Conservation (phyloP, 1,140 invertebrate species). For the Octopus sinensis region DNA sequence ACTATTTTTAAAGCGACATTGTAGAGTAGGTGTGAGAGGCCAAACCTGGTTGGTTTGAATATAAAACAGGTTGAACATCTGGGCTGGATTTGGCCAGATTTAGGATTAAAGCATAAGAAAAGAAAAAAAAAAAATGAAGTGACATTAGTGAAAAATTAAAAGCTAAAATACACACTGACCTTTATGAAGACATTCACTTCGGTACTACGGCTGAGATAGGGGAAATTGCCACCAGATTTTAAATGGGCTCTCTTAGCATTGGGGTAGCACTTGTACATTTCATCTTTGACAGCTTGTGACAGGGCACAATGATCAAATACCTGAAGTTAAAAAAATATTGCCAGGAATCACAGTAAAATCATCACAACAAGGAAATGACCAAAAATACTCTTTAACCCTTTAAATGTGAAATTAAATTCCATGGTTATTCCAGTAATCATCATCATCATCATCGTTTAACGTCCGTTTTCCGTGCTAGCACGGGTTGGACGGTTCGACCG, state of each 20-base stretch:
- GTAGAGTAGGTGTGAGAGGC: too few relatives aligned
- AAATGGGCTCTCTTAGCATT: constrained; percentile 82
- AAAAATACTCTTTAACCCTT: too few relatives aligned
- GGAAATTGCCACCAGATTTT: constrained; percentile 87
- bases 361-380: too few relatives aligned
- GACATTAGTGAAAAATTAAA: background rate
- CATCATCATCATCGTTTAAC: too few relatives aligned
- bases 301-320: constrained; percentile 86
- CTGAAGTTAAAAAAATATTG: constrained; percentile 30
- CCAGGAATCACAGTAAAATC: too few relatives aligned
- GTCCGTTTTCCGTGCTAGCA: too few relatives aligned
- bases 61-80: too few relatives aligned
- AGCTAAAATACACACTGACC: constrained; percentile 60
- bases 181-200: constrained; percentile 88
- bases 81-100: background rate
- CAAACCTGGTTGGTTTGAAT: too few relatives aligned
- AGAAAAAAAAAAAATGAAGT: background rate
- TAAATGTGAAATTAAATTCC: too few relatives aligned
- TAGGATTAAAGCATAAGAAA: background rate
- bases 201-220: constrained; percentile 81
- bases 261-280: constrained; percentile 84
- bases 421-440: too few relatives aligned
- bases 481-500: too few relatives aligned
- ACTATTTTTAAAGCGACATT: too few relatives aligned
- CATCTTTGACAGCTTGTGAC: constrained; percentile 70